Evolutionary conservation across 2,797 vertebrate genomes (phyloP).

Genomic region (Myripristis murdjan): DNA sequence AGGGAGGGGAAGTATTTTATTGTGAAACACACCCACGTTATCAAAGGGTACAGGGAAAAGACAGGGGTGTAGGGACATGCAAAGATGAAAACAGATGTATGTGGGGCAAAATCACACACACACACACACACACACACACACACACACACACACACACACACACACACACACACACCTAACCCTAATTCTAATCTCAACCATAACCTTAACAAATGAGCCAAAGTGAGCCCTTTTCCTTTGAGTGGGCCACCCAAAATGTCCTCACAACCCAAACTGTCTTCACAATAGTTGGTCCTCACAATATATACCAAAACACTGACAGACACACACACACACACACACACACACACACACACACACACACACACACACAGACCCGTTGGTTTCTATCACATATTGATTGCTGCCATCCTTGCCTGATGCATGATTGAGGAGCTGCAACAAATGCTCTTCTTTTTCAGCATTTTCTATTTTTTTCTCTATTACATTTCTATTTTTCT

Average conservation of each 20-base stretch:
- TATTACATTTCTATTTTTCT: constrained; percentile 71
- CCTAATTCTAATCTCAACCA: too few species aligned
- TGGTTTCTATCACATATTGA: constrained; percentile 11
- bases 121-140: constrained; percentile 5
- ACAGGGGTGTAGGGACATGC: constrained; percentile 2
- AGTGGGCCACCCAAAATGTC: too few species aligned
- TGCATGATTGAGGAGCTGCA: constrained; percentile 41
- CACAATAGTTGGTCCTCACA: too few species aligned
- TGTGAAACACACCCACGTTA: not conserved
- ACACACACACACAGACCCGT: not conserved
- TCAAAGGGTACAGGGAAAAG: not conserved
- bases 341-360: not conserved
- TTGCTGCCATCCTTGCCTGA: constrained; percentile 28
- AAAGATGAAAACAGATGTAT: constrained; percentile 28
- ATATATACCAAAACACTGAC: too few species aligned
- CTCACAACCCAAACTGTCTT: too few species aligned
- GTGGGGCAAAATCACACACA: constrained; percentile 6
- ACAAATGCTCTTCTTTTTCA: constrained; percentile 33
- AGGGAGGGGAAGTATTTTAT: constrained; percentile 8
- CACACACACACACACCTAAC: too few species aligned
- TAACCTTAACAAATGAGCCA: too few species aligned
- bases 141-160: not conserved
- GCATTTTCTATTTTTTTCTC: constrained; percentile 48
- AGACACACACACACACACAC: too few species aligned
- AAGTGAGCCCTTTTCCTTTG: too few species aligned